Base-by-base conservation (phyloP, 2,797 vertebrate genomes). In the Tokudaia tokunoshimensis region DNA sequence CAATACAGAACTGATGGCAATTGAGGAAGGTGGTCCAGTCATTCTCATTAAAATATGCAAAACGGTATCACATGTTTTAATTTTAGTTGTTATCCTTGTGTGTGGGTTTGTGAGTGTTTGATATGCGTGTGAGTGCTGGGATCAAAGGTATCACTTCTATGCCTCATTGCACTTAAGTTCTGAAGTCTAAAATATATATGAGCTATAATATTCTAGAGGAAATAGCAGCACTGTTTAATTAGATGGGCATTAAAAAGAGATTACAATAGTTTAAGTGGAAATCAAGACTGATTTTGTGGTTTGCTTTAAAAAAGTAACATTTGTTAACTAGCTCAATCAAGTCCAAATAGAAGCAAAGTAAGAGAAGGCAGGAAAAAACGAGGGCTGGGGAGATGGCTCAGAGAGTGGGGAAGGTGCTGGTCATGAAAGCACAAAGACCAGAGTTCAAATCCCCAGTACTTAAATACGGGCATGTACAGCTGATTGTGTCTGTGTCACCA, bases 191-290 rank as follows among this genome's bases (percentile, higher is more conserved):
- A 47, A 44, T 91, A 79, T 26, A 11, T 67, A 65, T 52, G 4
- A 92, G 12, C 10, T 82, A 65, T 88, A 72, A 74, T 85, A 95
- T 57, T 93, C 79, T 79, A 63, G 20, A 57, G 37, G 50, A 55
- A 78, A 83, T 55, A 79, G 3, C 75, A 92, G 41, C 31, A 57
- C 47, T 95, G 44, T 76, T 92, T 90, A 97, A 94, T 90, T 96
- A 85, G 41, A 94, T 79, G 96, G 70, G n/a, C 15, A 79, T 85
- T 90, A 78, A 92, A 93, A 88, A n/a, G n/a, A 81, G 6, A n/a
- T 26, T 57, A 61, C 59, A 34, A 87, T 91, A 47, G 80, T 84
- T 80, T 90, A 90, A 95, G 3, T 79, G 31, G 81, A 94, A 88
- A 55, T 74, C 10, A 52, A 85, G 89, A 79, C 24, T 74, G 17